Base-by-base conservation (phyloP, 2,888 invertebrate genomes). In the Drosophila barbarae region DNA sequence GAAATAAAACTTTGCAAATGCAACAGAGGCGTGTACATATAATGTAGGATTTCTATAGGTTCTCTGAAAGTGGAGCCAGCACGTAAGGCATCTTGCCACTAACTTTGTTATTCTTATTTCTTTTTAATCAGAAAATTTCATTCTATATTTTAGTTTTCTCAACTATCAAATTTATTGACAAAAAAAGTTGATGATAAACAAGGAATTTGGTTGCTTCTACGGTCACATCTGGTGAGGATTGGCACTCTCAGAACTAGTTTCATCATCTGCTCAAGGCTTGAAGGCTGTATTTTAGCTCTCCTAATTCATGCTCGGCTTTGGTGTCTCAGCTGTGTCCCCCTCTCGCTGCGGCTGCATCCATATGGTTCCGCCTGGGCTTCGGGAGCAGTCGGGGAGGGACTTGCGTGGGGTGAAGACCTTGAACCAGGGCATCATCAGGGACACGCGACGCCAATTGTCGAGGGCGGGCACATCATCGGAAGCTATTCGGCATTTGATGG, bases 361-460 rank as follows among this genome's bases (percentile, higher is more conserved):
- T 2, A 23, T 0, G 4, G 21, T 9, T 1, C n/a, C 3, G 23
- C 18, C 10, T 5, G 18, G 10, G 18, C 38, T 18, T 5, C 18
- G 38, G 1, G 32, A 13, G 1, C 8, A 35, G 3, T 39, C 21
- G 9, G 6, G 1, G 10, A 3, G 8, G 9, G n/a, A 9, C 2
- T 18, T 18, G 28, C 21, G 12, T 2, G 21, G 21, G 2, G 12
- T 8, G 51, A 60, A 36, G n/a, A 41, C 51, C 38, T 60, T 66
- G 5, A 68, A 18, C 64, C 71, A 66, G 46, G 83, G 73, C 52
- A 73, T 2, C 21, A 54, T 49, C 26, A 72, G 8, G 5, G 77
- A 57, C 2, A 71, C 26, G 35, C 54, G 70, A 10, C 59, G 83
- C 76, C 77, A 80, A n/a, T 44, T 36, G 12, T 32, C 26, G 4